These are phyloP conservation scores for Cromileptes altivelis DNA, from an alignment of 2,113 vertebrate species.

Conservation along the genomic window DNA sequence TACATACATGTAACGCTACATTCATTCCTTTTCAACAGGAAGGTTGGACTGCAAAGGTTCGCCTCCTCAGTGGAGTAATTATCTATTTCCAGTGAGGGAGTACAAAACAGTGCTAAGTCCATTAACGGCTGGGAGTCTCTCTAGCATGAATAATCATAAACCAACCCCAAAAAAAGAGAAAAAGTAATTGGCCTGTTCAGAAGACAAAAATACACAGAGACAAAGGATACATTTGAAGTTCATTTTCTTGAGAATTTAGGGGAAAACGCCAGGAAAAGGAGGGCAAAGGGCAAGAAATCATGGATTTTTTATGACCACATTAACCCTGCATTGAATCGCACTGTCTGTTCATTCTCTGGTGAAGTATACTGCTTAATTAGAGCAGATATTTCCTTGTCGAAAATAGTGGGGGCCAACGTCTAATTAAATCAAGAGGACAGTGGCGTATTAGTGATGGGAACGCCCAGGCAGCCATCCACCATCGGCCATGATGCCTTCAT, in stretches of 20 bases:
- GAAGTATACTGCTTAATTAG: slow-evolving; percentile 81
- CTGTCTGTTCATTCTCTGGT: slow-evolving; percentile 69
- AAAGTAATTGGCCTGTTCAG: slow-evolving; percentile 43
- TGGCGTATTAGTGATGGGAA: slow-evolving; percentile 74
- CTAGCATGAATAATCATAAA: slow-evolving; percentile 69
- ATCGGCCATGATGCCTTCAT: slow-evolving; percentile 77
- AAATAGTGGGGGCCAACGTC: slow-evolving; percentile 72
- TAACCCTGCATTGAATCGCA: slow-evolving; percentile 68
- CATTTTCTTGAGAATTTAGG: slow-evolving; percentile 32
- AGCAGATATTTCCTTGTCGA: slow-evolving; percentile 82
- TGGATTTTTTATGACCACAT: slow-evolving; percentile 80
- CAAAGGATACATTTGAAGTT: slow-evolving; percentile 40
- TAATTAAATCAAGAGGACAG: slow-evolving; percentile 84
- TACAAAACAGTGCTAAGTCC: slow-evolving; percentile 72
- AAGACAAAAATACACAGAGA: slow-evolving; percentile 39
- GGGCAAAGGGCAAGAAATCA: slow-evolving; percentile 74
- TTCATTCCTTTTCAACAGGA: slow-evolving; percentile 70
- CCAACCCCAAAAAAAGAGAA: slow-evolving; percentile 45
- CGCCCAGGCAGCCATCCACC: slow-evolving; percentile 78
- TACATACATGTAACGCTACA: slow-evolving; percentile 77
- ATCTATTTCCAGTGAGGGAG: slow-evolving; percentile 70
- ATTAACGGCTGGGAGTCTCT: slow-evolving; percentile 66
- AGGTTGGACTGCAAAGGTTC: slow-evolving; percentile 75
- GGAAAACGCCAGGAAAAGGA: slow-evolving; percentile 46
- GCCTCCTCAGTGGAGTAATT: slow-evolving; percentile 76